Base-by-base conservation (phyloP, 1,140 invertebrate species). In the Drosophila jambulina region DNA sequence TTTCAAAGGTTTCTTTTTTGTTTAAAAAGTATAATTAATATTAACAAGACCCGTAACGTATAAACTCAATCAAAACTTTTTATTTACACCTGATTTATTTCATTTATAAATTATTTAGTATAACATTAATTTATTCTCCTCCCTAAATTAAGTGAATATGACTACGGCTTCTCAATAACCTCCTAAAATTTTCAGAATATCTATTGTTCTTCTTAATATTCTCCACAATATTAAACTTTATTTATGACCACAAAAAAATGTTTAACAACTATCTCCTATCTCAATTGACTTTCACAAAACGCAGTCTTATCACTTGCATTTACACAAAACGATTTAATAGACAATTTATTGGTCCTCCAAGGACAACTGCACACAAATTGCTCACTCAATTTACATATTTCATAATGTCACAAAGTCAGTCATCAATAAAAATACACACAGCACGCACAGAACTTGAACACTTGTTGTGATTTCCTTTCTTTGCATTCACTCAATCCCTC, bases 351-450 rank as follows among this genome's bases (percentile, higher is more conserved):
- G 34, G 17, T 34, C 21, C 4, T 60, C 12, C 10, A 5, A 32
- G 8, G 1, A 32, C 58, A 21, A 57, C 25, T 62, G 29, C 32
- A 29, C 34, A 38, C 46, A 57, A 63, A 29, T 56, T 43, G 56
- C 25, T 36, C 32, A 59, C n/a, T 67, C 25, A 60, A 36, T 62
- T 62, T 61, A 42, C 34, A 62, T 64, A 64, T 51, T 65, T 51
- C 38, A 51, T 42, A 64, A 19, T 46, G 40, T 27, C 64, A 49
- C 34, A 48, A 36, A 34, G 21, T 61, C 36, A 15, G 17, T 27
- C 23, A 43, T 32, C 27, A 36, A 38, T 40, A 25, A 54, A 45
- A 53, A 34, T 13, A 10, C 23, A 49, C 25, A 49, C 46, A 49
- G 13, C 29, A 53, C 51, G 1, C 32, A 25, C 10, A 38, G 23